These are phyloP conservation scores for Masnerella sp. DNA, from an alignment of 2,888 invertebrate species.

Conservation along the genomic window DNA sequence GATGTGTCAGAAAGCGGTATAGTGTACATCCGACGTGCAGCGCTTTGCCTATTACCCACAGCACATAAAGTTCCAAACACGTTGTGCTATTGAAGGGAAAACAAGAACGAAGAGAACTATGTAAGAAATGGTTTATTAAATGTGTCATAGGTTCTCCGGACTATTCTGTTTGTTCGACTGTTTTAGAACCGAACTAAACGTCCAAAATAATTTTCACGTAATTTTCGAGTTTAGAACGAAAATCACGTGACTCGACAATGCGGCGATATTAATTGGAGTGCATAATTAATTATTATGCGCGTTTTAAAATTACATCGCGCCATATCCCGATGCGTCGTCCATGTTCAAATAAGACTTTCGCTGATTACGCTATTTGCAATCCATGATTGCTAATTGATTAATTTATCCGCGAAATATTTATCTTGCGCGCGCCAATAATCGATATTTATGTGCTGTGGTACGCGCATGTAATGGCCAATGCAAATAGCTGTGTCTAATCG, in stretches of 20 bases:
- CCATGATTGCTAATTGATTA: neutral
- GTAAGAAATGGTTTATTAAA: conserved; percentile 6
- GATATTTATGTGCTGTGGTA: neutral
- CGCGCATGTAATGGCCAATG: neutral
- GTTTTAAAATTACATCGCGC: no score
- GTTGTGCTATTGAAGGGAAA: conserved; percentile 22
- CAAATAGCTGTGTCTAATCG: conserved; percentile 1
- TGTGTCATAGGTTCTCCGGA: neutral
- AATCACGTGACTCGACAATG: no score
- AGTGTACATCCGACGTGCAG: conserved; percentile 22
- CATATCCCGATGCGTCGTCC: no score
- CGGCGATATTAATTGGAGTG: no score
- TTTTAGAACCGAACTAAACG: neutral
- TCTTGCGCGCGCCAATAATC: neutral
- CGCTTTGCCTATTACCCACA: conserved; percentile 57
- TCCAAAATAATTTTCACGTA: neutral
- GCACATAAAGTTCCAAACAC: conserved; percentile 50
- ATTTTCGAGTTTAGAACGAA: neutral
- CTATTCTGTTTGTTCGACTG: no score
- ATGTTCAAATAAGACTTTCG: neutral
- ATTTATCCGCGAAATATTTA: neutral
- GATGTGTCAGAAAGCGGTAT: conserved; percentile 23
- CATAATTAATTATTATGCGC: no score
- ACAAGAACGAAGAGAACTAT: neutral
- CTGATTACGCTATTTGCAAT: neutral